Conservation (phyloP, 2,888 invertebrate genomes). For the Drosophila borborema region DNA sequence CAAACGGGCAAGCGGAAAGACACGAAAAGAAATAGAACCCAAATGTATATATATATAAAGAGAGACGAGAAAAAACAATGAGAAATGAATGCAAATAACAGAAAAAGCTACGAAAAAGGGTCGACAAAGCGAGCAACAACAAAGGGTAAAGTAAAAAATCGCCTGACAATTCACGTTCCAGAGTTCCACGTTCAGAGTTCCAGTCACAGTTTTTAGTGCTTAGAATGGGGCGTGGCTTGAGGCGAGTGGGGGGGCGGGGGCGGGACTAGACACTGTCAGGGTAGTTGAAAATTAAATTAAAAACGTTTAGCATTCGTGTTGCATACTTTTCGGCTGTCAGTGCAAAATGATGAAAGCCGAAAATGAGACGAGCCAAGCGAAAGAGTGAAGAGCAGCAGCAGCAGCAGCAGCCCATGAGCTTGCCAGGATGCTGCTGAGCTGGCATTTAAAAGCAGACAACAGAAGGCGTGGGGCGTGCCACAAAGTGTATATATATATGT, state of each 20-base stretch:
- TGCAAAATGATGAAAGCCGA: slow-evolving; percentile 40
- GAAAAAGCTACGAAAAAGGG: slow-evolving; percentile 18
- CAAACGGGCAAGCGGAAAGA: slow-evolving; percentile 39
- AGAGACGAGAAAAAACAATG: slow-evolving; percentile 9
- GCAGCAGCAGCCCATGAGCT: slow-evolving; percentile 6
- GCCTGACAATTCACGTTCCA: slow-evolving; percentile 59
- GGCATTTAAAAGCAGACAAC: slow-evolving; percentile 35
- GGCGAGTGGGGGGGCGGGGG: neutral
- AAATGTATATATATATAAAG: neutral
- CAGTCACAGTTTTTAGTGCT: slow-evolving; percentile 32
- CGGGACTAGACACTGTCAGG: neutral
- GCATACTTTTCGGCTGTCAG: slow-evolving; percentile 60
- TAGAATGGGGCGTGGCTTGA: slow-evolving; percentile 3
- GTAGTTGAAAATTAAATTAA: slow-evolving; percentile 55
- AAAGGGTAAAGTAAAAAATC: slow-evolving; percentile 26
- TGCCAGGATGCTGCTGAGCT: slow-evolving; percentile 43
- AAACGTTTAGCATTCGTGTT: slow-evolving; percentile 65
- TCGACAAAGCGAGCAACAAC: slow-evolving; percentile 35
- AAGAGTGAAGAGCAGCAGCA: neutral
- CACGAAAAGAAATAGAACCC: slow-evolving; percentile 23
- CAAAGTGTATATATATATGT: neutral
- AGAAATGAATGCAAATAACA: slow-evolving; percentile 39
- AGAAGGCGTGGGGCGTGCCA: slow-evolving; percentile 5
- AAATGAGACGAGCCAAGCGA: slow-evolving; percentile 22
- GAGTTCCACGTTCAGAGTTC: no score